Percentiles rank a stretch among this genome's conserved stretches.
Evolutionary conservation across 2,797 vertebrate species (phyloP).

Genomic region (Falco columbarius): DNA sequence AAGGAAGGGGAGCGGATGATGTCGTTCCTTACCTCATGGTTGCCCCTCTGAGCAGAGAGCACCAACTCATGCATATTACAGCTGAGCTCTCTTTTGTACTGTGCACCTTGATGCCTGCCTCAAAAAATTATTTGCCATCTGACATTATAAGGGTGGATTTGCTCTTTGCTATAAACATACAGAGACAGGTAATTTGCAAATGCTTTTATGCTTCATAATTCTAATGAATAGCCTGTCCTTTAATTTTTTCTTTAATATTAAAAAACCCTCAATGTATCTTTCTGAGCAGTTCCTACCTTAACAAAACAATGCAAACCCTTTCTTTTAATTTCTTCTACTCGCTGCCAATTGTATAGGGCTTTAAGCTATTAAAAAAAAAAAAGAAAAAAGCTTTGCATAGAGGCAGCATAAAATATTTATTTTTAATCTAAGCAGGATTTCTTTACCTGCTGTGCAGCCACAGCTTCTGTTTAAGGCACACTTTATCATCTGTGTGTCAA

Average conservation of each 20-base stretch:
- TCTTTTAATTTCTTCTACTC: background rate
- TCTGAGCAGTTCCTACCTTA: background rate
- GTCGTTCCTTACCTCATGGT: background rate
- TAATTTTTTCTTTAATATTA: background rate
- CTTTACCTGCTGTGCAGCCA: slow-evolving; percentile 68
- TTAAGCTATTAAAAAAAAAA: slow-evolving; percentile 31
- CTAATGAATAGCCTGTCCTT: background rate
- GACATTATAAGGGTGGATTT: background rate
- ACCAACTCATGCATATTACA: background rate
- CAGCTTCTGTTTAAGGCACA: slow-evolving; percentile 56
- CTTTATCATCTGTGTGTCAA: slow-evolving; percentile 55
- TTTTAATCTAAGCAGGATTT: slow-evolving; percentile 72
- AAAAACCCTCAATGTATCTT: background rate
- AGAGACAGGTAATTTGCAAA: background rate
- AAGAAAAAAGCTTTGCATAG: slow-evolving; percentile 1
- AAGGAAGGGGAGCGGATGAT: background rate
- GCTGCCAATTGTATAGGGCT: background rate
- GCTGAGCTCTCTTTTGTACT: background rate
- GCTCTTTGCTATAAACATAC: background rate
- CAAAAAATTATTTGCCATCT: background rate
- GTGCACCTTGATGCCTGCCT: background rate
- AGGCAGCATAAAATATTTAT: slow-evolving; percentile 70
- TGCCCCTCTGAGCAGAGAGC: background rate
- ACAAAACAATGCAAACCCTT: background rate
- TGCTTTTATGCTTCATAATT: background rate